Evolutionary conservation across 2,113 vertebrate species (phyloP), one percentile per base, ranked within the genome.

Genomic region (Ammospiza nelsoni): DNA sequence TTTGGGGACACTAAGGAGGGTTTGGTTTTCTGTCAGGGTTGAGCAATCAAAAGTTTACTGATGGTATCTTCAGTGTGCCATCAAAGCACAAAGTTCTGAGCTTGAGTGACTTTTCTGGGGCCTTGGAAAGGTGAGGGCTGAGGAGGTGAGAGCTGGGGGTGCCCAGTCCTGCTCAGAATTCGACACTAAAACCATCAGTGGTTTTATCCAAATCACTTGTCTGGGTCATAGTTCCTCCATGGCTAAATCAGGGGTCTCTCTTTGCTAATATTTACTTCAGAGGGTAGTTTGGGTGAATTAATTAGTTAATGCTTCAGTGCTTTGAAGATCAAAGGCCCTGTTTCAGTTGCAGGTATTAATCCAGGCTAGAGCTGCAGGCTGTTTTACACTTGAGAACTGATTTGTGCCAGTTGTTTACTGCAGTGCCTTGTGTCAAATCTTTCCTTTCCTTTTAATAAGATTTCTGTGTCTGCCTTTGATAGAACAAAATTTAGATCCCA

Each of bases 301-400:
- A 84, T 95, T 77, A 93, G 49, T 87, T 83, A 84, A 68, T 93
- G 62, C 33, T 84, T 35, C 19, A 87, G 63, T 62, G 41, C 92
- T 95, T 96, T 96, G 93, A 95, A 95, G 88, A 91, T 93, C 91
- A 91, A 94, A 95, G 84, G 44, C 46, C 33, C 25, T 71, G 2
- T 72, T 66, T 88, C 35, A 85, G 85, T 65, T 94, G 52, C 91
- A 82, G 55, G 72, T 93, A 55, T 94, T 84, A 89, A 83, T 59
- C 57, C 81, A 84, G 55, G 24, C 18, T 7, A 72, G 84, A 66
- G 79, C 92, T 95, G 87, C 49, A 84, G 86, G 74, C 83, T 72
- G 41, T 65, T 94, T 57, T 59, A 37, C 92, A 87, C 22, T 75
- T 25, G 33, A 84, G 91, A 84, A 11, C 77, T 84, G 71, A 90